Base-by-base conservation (phyloP, 2,888 invertebrate species). In the Himalopsyche tibetana region DNA sequence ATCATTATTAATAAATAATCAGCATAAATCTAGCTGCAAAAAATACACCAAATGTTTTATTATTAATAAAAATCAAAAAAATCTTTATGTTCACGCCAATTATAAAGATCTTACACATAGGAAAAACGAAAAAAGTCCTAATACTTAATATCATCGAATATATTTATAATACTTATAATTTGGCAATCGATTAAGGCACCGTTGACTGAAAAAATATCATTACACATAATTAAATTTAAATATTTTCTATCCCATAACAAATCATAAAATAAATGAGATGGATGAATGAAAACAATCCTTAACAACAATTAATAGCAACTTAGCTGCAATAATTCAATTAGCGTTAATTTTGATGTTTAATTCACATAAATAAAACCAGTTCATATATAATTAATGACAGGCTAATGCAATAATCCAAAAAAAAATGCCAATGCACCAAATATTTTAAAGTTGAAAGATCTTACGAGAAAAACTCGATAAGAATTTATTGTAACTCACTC, bases 141-240 rank as follows among this genome's bases (percentile, higher is more conserved):
- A 74, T 74, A 74, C 74, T 36, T 15, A 74, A 74, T 74, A 74
- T 74, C 36, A 38, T 74, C n/a, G 12, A 51, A 51, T n/a, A n/a
- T 8, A 63, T 19, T 6, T 19, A 63, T 74, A 74, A 74, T 74
- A 74, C 74, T 74, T 74, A 38, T 74, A 74, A 74, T 74, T 74
- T 74, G 74, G 74, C 74, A 74, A 74, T 74, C 4, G 28, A 74
- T 74, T 74, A 74, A 74, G 74, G 74, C 74, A 74, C 74, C 19
- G 0, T 74, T 36, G 38, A 74, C 74, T 74, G 36, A 74, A 38
- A 74, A 74, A 74, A 4, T 12, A 15, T 74, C 19, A 74, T 36
- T n/a, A 63, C n/a, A 63, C 28, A 63, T 19, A 63, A 63, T 28
- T 11, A 28, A 19, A 19, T 5, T 11, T 4, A 63, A 63, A 19